phyloP scores from a whole-genome alignment of 2,888 invertebrate genomes.

The Amblyjoppa proteus region DNA sequence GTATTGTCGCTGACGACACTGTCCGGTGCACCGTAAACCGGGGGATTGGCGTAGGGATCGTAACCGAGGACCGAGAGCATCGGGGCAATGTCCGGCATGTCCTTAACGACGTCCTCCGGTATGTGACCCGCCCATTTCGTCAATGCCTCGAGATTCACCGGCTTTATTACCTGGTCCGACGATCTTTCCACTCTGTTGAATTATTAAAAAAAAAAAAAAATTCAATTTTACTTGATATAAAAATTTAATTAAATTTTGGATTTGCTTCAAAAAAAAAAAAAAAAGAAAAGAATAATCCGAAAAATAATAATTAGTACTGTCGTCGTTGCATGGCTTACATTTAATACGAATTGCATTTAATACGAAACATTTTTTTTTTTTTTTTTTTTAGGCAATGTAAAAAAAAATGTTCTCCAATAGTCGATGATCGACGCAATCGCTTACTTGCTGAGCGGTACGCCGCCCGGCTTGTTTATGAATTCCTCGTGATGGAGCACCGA shows the following conservation, averaged over 20 bases:
- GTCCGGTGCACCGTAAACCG: conserved; percentile 96
- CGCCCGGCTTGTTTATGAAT: conserved; percentile 97
- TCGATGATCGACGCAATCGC: conserved; percentile 78
- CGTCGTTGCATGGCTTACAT: too few relatives aligned
- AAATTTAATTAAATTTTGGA: too few relatives aligned
- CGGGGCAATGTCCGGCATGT: conserved; percentile 97
- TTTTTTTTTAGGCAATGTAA: too few relatives aligned
- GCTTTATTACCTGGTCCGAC: conserved; percentile 99
- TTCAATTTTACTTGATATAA: not conserved
- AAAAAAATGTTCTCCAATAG: not conserved
- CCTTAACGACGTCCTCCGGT: conserved; percentile 95
- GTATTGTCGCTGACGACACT: conserved; percentile 90
- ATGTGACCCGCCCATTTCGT: conserved; percentile 96
- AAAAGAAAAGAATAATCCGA: too few relatives aligned
- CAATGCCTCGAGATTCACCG: conserved; percentile 98
- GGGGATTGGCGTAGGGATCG: conserved; percentile 98
- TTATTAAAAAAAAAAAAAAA: not conserved
- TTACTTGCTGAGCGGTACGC: conserved; percentile 97
- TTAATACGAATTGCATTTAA: too few relatives aligned
- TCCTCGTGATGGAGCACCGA: conserved; percentile 99
- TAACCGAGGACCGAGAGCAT: conserved; percentile 97
- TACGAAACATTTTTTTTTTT: too few relatives aligned
- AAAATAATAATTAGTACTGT: too few relatives aligned
- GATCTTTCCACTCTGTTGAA: conserved; percentile 95
- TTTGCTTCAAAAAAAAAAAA: too few relatives aligned